These are phyloP conservation scores for Stegana nigrithorax DNA, from an alignment of 2,888 invertebrate species.

Conservation along the genomic window DNA sequence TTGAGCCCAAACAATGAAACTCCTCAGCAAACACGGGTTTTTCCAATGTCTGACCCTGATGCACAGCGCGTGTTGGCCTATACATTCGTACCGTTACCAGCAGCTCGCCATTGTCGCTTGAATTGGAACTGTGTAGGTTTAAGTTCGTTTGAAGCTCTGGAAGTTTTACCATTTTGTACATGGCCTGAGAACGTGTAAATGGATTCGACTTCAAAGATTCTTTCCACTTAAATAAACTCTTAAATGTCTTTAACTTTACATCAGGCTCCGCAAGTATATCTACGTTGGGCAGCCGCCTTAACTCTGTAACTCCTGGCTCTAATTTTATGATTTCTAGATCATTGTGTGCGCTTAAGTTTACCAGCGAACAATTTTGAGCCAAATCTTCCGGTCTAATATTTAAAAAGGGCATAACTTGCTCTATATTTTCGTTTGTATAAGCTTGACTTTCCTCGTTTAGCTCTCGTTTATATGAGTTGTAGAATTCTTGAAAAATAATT, in stretches of 20 bases:
- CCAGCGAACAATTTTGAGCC: no score
- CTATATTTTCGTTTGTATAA: no score
- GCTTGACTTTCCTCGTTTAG: slow-evolving; percentile 34
- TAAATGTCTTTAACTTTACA: no score
- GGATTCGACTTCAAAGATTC: slow-evolving; percentile 39
- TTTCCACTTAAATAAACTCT: slow-evolving; percentile 35
- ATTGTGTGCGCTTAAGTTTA: no score
- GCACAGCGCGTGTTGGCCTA: slow-evolving; percentile 68
- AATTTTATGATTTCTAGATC: no score
- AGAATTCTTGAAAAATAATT: slow-evolving; percentile 46
- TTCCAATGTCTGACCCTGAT: slow-evolving; percentile 46
- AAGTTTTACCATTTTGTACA: slow-evolving; percentile 21
- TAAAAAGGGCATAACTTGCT: no score
- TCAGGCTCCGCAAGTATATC: no score
- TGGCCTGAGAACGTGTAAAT: slow-evolving; percentile 49
- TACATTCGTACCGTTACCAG: slow-evolving; percentile 70
- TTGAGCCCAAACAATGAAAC: slow-evolving; percentile 75
- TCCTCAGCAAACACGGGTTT: slow-evolving; percentile 71
- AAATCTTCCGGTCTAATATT: no score
- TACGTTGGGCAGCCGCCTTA: no score
- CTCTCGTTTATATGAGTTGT: slow-evolving; percentile 40
- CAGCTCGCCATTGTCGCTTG: slow-evolving; percentile 63
- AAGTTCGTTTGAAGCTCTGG: background rate
- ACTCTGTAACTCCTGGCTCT: no score
- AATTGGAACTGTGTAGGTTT: no score